A percentile compares a stretch with the other conserved stretches of the same genome.
Evolutionary conservation across 2,888 invertebrate species (phyloP).

Genomic region (Cephonodes hylas): DNA sequence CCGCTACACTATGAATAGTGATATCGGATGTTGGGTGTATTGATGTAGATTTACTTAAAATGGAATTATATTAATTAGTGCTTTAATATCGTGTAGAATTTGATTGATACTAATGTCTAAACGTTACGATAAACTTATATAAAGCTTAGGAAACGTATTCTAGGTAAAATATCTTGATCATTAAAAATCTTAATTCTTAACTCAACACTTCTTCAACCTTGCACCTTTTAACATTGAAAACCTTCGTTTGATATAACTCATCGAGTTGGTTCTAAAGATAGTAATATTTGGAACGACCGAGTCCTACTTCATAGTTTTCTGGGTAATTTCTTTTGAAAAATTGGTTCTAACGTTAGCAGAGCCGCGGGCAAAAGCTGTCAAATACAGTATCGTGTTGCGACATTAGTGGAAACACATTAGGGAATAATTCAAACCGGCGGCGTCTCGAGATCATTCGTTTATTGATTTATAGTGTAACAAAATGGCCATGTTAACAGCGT

Average conservation of each 20-base stretch:
- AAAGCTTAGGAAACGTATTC: too few species aligned
- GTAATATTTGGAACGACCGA: too few species aligned
- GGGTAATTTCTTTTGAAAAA: too few species aligned
- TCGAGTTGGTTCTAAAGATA: too few species aligned
- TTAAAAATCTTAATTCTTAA: too few species aligned
- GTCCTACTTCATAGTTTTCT: too few species aligned
- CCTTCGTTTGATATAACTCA: too few species aligned
- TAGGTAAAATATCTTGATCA: too few species aligned
- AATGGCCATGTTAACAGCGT: neutral
- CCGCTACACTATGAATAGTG: slow-evolving; percentile 23
- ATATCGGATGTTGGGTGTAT: slow-evolving; percentile 24
- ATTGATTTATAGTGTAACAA: slow-evolving; percentile 2
- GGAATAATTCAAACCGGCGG: neutral
- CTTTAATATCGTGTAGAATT: neutral
- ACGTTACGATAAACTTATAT: too few species aligned
- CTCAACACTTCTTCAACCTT: too few species aligned
- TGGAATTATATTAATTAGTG: neutral
- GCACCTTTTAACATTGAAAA: too few species aligned
- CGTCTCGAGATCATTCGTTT: neutral
- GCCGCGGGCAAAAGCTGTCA: neutral
- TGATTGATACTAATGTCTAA: neutral
- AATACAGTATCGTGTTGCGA: neutral
- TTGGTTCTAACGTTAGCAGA: neutral
- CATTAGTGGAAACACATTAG: neutral
- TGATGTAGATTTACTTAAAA: slow-evolving; percentile 11